Evolutionary conservation across 2,113 vertebrate genomes (phyloP).

Genomic region (Chrysemys picta): DNA sequence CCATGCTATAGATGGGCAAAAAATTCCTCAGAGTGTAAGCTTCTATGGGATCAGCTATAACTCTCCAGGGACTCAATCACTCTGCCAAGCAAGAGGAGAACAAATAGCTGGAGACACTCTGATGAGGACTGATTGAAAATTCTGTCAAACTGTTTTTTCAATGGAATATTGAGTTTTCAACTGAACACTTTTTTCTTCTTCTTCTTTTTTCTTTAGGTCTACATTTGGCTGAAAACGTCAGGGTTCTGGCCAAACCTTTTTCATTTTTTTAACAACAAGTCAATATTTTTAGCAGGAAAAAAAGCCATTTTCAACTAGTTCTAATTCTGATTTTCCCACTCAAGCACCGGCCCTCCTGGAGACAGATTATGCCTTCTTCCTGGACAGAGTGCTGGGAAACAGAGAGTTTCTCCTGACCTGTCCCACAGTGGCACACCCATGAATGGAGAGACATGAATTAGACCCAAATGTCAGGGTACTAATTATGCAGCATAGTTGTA

Average conservation of each 20-base stretch:
- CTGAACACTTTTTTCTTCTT: neutral
- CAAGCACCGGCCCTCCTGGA: neutral
- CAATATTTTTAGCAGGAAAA: neutral
- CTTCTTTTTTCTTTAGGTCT: neutral
- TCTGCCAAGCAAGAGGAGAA: neutral
- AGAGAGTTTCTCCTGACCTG: neutral
- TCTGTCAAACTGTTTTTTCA: constrained; percentile 7
- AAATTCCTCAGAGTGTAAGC: neutral
- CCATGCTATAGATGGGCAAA: neutral
- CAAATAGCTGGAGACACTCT: neutral
- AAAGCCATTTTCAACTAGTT: neutral
- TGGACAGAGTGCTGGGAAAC: neutral
- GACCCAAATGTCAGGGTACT: neutral
- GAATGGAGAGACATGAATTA: neutral
- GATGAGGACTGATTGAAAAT: neutral
- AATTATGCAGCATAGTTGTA: neutral
- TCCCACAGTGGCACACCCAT: neutral
- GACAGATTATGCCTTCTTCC: neutral
- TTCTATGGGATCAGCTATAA: neutral
- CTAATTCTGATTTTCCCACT: neutral
- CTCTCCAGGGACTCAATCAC: neutral
- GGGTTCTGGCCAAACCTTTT: neutral
- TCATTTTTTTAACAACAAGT: neutral
- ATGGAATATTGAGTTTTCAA: neutral
- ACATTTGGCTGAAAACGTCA: neutral